Conservation (phyloP, 1,140 invertebrate genomes). For the Papilio machaon region DNA sequence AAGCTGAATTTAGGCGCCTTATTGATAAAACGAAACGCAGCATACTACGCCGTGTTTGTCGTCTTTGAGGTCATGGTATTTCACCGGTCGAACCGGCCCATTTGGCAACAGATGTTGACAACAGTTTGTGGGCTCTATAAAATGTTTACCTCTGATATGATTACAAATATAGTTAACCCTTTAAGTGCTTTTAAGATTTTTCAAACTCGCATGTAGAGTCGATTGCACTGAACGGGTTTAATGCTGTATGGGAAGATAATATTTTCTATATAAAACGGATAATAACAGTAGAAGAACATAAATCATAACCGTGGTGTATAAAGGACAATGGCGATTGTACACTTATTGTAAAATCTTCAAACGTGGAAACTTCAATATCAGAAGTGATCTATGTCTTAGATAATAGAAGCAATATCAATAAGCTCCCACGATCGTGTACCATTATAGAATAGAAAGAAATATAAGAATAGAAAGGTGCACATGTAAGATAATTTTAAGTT, state of each 20-base stretch:
- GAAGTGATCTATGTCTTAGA: conserved; percentile 9
- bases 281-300: not conserved
- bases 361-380: conserved; percentile 10
- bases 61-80: not conserved
- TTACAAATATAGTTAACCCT: not conserved
- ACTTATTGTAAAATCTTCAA: not conserved
- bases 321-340: conserved; percentile 16
- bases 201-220: not conserved
- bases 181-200: not conserved
- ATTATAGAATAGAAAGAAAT: not conserved
- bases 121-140: not conserved
- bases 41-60: no score
- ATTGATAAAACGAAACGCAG: no score
- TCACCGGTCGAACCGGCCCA: not conserved
- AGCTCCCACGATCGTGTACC: conserved; percentile 14
- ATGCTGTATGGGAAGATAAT: not conserved
- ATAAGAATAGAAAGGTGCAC: not conserved
- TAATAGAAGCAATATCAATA: conserved; percentile 14
- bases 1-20: no score
- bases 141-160: not conserved
- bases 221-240: not conserved
- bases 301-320: not conserved
- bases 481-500: no score
- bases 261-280: not conserved
- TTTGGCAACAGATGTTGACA: not conserved